A percentile compares a stretch with the other conserved stretches of the same genome.
phyloP scores from a whole-genome alignment of 2,888 invertebrate genomes.

The Eutolmus rufibarbis region DNA sequence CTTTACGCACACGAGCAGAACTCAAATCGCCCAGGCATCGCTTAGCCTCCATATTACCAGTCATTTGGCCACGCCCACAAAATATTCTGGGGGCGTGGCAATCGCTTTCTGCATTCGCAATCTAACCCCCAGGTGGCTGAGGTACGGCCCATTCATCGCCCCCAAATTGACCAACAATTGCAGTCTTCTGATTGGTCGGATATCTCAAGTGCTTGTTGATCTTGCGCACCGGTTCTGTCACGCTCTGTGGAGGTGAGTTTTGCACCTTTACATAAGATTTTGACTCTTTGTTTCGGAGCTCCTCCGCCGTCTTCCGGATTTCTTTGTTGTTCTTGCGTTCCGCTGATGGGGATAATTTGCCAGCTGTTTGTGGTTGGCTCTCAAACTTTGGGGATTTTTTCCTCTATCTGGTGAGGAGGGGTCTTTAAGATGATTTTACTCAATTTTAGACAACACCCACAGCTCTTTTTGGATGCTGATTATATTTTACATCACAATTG shows the following conservation, averaged over 20 bases:
- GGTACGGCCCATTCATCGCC: background rate
- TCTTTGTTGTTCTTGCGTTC: background rate
- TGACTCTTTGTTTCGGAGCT: background rate
- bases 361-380: background rate
- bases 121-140: background rate
- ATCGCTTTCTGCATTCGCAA: background rate
- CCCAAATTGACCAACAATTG: conserved; percentile 4
- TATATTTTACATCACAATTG: background rate
- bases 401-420: background rate
- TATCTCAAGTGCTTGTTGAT: background rate
- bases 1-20: background rate
- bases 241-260: background rate
- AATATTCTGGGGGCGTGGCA: background rate
- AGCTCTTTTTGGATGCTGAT: background rate
- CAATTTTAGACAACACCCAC: background rate
- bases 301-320: background rate
- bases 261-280: background rate
- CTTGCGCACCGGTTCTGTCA: background rate
- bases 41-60: background rate
- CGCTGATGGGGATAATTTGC: background rate
- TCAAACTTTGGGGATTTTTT: background rate
- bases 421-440: background rate
- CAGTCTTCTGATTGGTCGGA: conserved; percentile 15
- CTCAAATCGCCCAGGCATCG: background rate
- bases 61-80: background rate